Base-by-base conservation (phyloP, 2,888 invertebrate genomes). In the Tenthredo scrophulariae region DNA sequence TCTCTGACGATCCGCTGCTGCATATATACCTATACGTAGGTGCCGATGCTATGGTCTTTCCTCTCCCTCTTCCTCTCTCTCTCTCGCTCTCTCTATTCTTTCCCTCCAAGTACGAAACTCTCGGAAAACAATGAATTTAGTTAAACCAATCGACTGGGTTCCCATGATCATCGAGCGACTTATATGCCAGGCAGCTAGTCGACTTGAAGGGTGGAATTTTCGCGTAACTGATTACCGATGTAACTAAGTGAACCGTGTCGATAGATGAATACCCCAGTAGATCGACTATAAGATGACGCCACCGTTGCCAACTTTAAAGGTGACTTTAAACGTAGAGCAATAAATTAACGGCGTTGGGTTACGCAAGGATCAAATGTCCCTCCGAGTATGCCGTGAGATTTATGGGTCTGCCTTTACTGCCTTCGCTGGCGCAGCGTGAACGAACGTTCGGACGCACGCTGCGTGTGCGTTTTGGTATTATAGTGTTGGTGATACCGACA, bases 281-380 rank as follows among this genome's bases (percentile, higher is more conserved):
- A 75, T 84, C 82, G 70, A 84, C 67, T 86, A 75, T 85, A 83
- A 85, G 85, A 82, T 67, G 85, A 74, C 83, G 86, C 86, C 86
- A 86, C 84, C 84, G 85, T 72, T 85, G 85, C 85, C 87, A 62
- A 84, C 84, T 37, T 85, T 84, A 86, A 90, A 92, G 92, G 93
- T 93, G 93, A 93, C 93, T 92, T 92, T 92, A 93, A 93, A 93
- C 92, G 93, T 91, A 92, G 90, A 90, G 93, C 92, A 92, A 93
- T 93, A 93, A 93, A 93, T 93, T 93, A 93, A 92, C 93, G 92
- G 93, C 93, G 93, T 93, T 93, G 93, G 93, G 93, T 93, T 93
- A 93, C 93, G 93, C 93, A 93, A 93, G 93, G 93, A 93, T 93
- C 93, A 93, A 93, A 93, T 93, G 93, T 93, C 93, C 92, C 92